Percentiles rank a stretch among this genome's conserved stretches.
Conservation (phyloP, 2,888 invertebrate species). For the Fabriciana adippe region DNA sequence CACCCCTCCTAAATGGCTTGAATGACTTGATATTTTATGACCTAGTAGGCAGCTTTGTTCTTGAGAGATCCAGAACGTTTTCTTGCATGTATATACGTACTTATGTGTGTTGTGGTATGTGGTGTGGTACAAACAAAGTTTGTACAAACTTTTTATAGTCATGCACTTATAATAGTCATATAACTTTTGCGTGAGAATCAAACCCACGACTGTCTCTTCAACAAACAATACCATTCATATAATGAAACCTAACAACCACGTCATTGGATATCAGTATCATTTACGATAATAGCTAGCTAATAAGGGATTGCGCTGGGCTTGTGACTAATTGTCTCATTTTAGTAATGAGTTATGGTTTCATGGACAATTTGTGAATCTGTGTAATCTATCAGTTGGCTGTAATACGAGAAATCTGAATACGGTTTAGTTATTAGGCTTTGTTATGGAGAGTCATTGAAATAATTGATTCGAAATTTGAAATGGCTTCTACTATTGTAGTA, state of each 20-base stretch:
- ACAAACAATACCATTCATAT: background rate
- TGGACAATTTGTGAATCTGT: conserved; percentile 5
- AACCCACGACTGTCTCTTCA: background rate
- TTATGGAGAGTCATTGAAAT: too few relatives aligned
- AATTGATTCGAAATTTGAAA: too few relatives aligned
- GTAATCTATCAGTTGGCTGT: background rate
- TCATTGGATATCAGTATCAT: conserved; percentile 9
- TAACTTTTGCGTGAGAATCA: background rate
- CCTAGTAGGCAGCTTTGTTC: too few relatives aligned
- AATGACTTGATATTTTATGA: too few relatives aligned
- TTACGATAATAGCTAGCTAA: conserved; percentile 27
- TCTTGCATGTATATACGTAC: too few relatives aligned
- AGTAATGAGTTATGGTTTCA: conserved; percentile 30
- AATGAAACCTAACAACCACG: background rate
- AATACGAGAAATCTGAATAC: background rate
- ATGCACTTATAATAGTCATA: too few relatives aligned
- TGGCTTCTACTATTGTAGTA: too few relatives aligned
- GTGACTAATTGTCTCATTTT: conserved; percentile 34
- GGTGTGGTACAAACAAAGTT: too few relatives aligned
- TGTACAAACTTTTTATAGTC: too few relatives aligned
- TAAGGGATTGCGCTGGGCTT: conserved; percentile 28
- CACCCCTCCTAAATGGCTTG: too few relatives aligned
- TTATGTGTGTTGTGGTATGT: too few relatives aligned
- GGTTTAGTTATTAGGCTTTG: background rate
- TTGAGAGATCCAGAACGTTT: too few relatives aligned